These are phyloP conservation scores for Myotis myotis DNA, from an alignment of 2,797 vertebrate genomes.

Conservation along the genomic window DNA sequence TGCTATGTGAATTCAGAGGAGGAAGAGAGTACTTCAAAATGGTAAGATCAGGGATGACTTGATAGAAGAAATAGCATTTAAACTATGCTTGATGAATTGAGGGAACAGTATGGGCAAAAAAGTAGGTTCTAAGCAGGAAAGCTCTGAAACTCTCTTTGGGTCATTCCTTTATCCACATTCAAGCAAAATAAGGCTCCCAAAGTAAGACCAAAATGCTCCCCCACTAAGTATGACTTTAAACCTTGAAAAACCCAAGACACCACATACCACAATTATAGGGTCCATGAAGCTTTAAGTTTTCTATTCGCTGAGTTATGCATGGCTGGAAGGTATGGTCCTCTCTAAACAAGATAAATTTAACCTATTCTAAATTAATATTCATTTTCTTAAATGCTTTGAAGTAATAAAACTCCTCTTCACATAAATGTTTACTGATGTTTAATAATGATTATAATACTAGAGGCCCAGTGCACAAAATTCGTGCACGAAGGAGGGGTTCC, in stretches of 20 bases:
- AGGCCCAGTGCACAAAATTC: too few species aligned
- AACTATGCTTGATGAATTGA: not conserved
- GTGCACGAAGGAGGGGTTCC: too few species aligned
- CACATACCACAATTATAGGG: not conserved
- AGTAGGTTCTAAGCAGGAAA: not conserved
- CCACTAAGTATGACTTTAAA: slow-evolving; percentile 9
- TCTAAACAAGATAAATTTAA: slow-evolving; percentile 46
- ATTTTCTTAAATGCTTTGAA: slow-evolving; percentile 17
- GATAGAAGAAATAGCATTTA: not conserved
- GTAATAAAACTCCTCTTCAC: not conserved
- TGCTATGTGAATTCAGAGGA: not conserved
- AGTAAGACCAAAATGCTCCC: not conserved
- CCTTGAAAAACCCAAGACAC: slow-evolving; percentile 19
- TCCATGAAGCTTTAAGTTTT: not conserved
- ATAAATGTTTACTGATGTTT: not conserved
- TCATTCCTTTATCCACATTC: not conserved
- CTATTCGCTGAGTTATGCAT: not conserved
- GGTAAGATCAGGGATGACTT: not conserved
- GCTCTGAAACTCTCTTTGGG: not conserved
- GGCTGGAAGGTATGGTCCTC: not conserved
- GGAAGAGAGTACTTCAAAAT: not conserved
- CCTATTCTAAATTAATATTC: not conserved
- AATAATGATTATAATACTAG: not conserved
- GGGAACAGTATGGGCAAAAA: not conserved
- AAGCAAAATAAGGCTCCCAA: slow-evolving; percentile 32